Conservation (phyloP, 2,888 invertebrate genomes). For the Tryphoninae sp. region DNA sequence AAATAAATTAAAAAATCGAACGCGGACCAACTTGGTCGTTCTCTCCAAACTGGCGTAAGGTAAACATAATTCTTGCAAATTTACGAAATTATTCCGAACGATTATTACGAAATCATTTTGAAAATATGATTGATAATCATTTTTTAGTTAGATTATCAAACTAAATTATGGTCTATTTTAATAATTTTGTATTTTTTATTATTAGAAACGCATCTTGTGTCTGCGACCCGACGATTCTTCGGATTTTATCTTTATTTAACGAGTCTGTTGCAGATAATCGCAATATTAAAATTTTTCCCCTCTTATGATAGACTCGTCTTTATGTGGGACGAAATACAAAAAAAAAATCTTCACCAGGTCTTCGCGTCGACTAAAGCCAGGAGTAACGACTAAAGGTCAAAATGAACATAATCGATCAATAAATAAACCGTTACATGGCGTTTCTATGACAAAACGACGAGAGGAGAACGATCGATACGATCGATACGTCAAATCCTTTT, state of each 20-base stretch:
- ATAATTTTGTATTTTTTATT: too few relatives aligned
- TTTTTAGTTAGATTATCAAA: neutral
- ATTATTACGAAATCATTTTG: neutral
- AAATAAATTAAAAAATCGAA: slow-evolving; percentile 39
- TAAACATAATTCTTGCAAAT: slow-evolving; percentile 7
- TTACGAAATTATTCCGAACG: neutral
- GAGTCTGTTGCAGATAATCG: neutral
- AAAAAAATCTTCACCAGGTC: slow-evolving; percentile 17
- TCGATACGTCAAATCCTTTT: slow-evolving; percentile 36
- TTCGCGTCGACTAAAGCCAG: slow-evolving; percentile 19
- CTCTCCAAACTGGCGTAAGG: neutral
- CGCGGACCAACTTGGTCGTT: slow-evolving; percentile 2
- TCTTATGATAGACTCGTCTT: neutral
- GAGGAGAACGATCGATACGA: slow-evolving; percentile 33
- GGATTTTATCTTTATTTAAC: too few relatives aligned
- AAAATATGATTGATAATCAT: neutral
- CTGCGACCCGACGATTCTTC: too few relatives aligned
- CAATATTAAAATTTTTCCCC: slow-evolving; percentile 1
- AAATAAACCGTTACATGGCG: slow-evolving; percentile 44
- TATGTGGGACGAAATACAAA: slow-evolving; percentile 12
- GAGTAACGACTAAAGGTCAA: slow-evolving; percentile 55
- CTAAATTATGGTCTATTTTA: too few relatives aligned
- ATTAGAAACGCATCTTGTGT: too few relatives aligned
- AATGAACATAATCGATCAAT: slow-evolving; percentile 52
- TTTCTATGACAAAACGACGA: slow-evolving; percentile 1